Evolutionary conservation across 2,888 invertebrate genomes (phyloP).

Genomic region (Erpobdella octoculata): DNA sequence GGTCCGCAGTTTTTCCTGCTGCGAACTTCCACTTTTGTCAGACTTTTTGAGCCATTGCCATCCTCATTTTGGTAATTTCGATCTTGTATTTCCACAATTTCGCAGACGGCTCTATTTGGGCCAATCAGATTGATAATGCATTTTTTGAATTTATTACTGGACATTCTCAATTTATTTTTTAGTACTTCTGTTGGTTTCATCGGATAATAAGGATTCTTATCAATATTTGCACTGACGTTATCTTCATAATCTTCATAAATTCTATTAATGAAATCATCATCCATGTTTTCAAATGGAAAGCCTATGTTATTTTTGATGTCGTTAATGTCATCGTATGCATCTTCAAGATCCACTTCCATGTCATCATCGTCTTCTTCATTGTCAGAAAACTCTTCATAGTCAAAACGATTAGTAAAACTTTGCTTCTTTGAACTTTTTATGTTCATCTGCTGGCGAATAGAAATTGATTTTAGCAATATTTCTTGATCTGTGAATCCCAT

Average conservation of each 20-base stretch:
- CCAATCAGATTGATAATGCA: slow-evolving; percentile 19
- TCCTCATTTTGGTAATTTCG: too few relatives aligned
- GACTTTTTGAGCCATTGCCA: neutral
- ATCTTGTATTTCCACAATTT: too few relatives aligned
- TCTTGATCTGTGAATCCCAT: neutral
- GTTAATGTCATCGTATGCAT: too few relatives aligned
- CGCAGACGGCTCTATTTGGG: neutral
- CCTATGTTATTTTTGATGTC: too few relatives aligned
- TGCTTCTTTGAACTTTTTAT: neutral
- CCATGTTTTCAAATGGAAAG: neutral
- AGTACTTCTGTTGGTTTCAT: too few relatives aligned
- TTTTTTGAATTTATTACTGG: neutral
- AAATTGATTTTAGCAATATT: neutral
- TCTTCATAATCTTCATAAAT: too few relatives aligned
- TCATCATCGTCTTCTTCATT: too few relatives aligned
- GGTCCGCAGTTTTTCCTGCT: slow-evolving; percentile 34
- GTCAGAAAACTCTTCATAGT: too few relatives aligned
- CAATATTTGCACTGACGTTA: too few relatives aligned
- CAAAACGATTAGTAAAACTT: neutral
- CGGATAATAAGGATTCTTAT: too few relatives aligned
- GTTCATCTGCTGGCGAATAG: neutral
- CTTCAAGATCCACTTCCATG: too few relatives aligned
- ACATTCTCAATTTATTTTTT: neutral
- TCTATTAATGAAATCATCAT: too few relatives aligned
- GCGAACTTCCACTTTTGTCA: slow-evolving; percentile 18